Conservation (phyloP, 30 jellyfish, hydroid and myxozoan genomes). For the Aurelia coerulea region DNA sequence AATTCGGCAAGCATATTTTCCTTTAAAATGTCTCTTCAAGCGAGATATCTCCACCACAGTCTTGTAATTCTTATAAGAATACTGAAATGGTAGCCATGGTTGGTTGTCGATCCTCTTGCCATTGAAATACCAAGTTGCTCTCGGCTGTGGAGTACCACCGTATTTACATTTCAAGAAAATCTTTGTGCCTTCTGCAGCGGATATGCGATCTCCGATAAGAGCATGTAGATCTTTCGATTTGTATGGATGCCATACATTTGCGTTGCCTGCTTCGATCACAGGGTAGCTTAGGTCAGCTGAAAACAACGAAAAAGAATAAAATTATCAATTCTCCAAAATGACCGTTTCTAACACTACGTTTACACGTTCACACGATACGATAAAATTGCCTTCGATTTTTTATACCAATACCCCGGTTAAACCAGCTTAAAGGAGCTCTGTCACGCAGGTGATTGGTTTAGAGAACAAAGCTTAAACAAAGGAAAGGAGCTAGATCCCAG, state of each 20-base stretch:
- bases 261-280: slow-evolving; percentile 60
- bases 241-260: slow-evolving; percentile 73
- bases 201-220: slow-evolving; percentile 74
- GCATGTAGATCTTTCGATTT: slow-evolving; percentile 24
- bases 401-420: too few species aligned
- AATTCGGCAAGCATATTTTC: slow-evolving; percentile 67
- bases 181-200: slow-evolving; percentile 74
- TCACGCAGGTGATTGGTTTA: too few species aligned
- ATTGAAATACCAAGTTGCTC: slow-evolving; percentile 73
- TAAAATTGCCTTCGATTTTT: too few species aligned
- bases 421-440: too few species aligned
- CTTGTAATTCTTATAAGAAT: slow-evolving; percentile 58
- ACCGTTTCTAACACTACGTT: too few species aligned
- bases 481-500: too few species aligned
- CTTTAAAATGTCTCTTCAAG: slow-evolving; percentile 45
- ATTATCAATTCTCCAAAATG: too few species aligned
- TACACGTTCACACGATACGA: too few species aligned
- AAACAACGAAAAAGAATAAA: neutral
- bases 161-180: slow-evolving; percentile 51
- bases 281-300: slow-evolving; percentile 29
- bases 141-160: slow-evolving; percentile 87
- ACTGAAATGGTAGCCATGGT: slow-evolving; percentile 14
- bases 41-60: slow-evolving; percentile 58
- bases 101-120: slow-evolving; percentile 63
- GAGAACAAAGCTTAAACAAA: too few species aligned